Evolutionary conservation across 2,797 vertebrate species (phyloP).

Genomic region (Salarias fasciatus): DNA sequence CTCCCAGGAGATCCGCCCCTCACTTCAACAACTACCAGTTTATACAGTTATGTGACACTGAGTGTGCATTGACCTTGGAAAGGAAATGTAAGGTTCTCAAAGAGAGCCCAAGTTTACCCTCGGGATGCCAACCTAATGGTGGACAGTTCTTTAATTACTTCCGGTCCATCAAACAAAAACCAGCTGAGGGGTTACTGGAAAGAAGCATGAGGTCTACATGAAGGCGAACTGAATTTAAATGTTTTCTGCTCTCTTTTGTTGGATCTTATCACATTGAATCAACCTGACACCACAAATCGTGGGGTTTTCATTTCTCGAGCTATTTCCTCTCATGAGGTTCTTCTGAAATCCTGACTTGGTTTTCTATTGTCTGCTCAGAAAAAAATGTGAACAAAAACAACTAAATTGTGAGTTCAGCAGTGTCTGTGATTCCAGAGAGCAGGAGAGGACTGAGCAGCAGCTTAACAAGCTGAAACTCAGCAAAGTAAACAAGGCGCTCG

Average conservation of each 20-base stretch:
- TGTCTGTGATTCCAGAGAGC: neutral
- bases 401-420: neutral
- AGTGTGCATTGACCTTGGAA: no score
- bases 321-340: neutral
- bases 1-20: no score
- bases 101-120: no score
- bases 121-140: no score
- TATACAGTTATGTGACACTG: no score
- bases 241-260: neutral
- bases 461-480: constrained; percentile 3
- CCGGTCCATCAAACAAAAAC: no score
- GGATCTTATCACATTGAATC: neutral
- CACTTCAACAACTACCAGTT: no score
- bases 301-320: neutral
- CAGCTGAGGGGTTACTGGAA: no score
- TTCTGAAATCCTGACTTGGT: neutral
- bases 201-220: neutral
- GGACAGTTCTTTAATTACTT: no score
- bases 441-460: neutral
- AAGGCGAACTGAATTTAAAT: neutral
- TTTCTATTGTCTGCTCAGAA: neutral
- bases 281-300: neutral
- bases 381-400: neutral
- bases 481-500: constrained; percentile 8
- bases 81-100: no score